Evolutionary conservation across 1,140 invertebrate species (phyloP), one percentile per base, ranked within the genome.

Genomic region (Heliconius eleuchia): DNA sequence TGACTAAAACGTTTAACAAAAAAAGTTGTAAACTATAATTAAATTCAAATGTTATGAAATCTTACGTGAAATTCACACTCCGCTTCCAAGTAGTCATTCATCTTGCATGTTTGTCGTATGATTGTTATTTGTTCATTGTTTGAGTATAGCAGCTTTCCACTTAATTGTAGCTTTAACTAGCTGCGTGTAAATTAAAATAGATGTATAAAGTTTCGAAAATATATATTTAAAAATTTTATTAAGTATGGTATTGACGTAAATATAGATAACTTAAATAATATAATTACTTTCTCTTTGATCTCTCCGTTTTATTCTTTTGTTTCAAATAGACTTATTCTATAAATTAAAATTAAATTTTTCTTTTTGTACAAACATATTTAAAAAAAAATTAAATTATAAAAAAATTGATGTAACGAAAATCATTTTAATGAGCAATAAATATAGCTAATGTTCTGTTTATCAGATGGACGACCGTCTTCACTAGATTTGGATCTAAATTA

Each of bases 401-500:
- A 19, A 52, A 52, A 18, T 1, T 7, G 4, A 52, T 52, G 5
- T 6, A 60, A 9, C 6, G n/a, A 60, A 60, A 60, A 27, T 23
- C 27, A 60, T 23, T 60, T 9, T 27, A 60, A 23, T 60, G 23
- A 60, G 55, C n/a, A 0, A 23, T 60, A 60, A 60, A 23, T 57
- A 23, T 23, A 8, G n/a, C 3, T 3, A n/a, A 60, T 5, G 27
- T 66, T 66, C 19, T 57, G 5, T 19, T 19, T 30, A 30, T 60
- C 3, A 66, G 37, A 55, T 76, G 60, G 60, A 46, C 60, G 74
- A 19, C n/a, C 39, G 13, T 46, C 74, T 11, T 34, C 18, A 76
- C 71, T 30, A 39, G 27, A 52, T 57, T 81, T 55, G 72, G 46
- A 77, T 77, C 60, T 79, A 75, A 76, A 79, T 79, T 72, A 79